A percentile compares a stretch with the other conserved stretches of the same genome.
Evolutionary conservation across 2,888 invertebrate genomes (phyloP).

Genomic region (Drosophila limbata): DNA sequence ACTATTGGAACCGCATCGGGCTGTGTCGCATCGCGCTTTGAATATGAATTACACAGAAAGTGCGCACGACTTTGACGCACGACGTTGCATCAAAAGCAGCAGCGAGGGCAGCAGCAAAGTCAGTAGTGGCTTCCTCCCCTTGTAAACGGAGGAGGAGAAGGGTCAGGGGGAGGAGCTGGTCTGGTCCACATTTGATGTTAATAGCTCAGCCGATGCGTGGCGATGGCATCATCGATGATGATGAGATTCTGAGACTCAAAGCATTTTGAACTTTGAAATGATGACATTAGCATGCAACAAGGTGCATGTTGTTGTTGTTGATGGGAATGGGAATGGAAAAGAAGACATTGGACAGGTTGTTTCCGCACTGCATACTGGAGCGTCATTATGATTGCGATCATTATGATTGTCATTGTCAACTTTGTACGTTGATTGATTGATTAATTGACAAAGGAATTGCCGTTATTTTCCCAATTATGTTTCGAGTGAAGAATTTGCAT

Average conservation of each 20-base stretch:
- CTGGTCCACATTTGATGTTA: constrained; percentile 55
- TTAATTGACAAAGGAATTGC: constrained; percentile 82
- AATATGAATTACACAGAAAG: constrained; percentile 77
- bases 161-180: constrained; percentile 14
- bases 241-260: constrained; percentile 18
- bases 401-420: constrained; percentile 41
- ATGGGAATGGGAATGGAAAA: background rate
- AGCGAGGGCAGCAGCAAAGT: constrained; percentile 5
- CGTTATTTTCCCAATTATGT: constrained; percentile 67
- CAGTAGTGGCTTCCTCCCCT: background rate
- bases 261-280: constrained; percentile 65
- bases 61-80: constrained; percentile 64
- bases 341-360: constrained; percentile 67
- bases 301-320: constrained; percentile 23
- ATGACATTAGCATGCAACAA: constrained; percentile 72
- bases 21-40: constrained; percentile 67
- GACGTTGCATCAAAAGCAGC: constrained; percentile 21
- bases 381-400: constrained; percentile 37
- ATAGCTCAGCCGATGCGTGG: constrained; percentile 53
- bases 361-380: constrained; percentile 74
- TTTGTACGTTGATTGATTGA: constrained; percentile 79
- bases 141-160: background rate
- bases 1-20: constrained; percentile 35
- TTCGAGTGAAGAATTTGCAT: constrained; percentile 56
- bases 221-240: constrained; percentile 33